A percentile compares a stretch with the other conserved stretches of the same genome.
Conservation (phyloP, 2,888 invertebrate species). For the Chirona hameri region DNA sequence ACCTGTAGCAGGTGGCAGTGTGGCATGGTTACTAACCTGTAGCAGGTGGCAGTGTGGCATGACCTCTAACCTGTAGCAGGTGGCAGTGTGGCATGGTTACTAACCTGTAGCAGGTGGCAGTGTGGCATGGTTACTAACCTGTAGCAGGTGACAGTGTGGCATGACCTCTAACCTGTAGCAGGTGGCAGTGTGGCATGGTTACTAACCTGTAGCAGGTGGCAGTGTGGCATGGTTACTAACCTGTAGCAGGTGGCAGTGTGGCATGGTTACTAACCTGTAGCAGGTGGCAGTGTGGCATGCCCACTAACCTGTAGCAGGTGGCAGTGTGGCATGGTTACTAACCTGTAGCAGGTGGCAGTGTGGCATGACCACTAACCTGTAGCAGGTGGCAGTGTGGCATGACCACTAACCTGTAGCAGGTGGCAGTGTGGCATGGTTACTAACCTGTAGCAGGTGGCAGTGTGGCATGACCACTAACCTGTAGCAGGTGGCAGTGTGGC, state of each 20-base stretch:
- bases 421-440: too few species aligned
- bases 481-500: background rate
- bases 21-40: too few species aligned
- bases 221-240: too few species aligned
- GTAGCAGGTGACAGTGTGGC: constrained; percentile 93
- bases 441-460: too few species aligned
- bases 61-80: background rate
- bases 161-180: constrained; percentile 91
- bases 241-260: too few species aligned
- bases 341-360: constrained; percentile 81
- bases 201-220: too few species aligned
- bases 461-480: background rate
- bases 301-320: background rate
- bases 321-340: background rate
- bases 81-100: background rate
- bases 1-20: too few species aligned
- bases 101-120: background rate
- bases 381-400: constrained; percentile 62
- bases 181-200: constrained; percentile 53
- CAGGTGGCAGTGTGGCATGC: background rate
- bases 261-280: background rate
- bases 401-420: too few species aligned
- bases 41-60: too few species aligned
- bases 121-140: background rate
- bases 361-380: constrained; percentile 93